Evolutionary conservation across 2,113 vertebrate genomes (phyloP).

Genomic region (Hyaena hyaena): DNA sequence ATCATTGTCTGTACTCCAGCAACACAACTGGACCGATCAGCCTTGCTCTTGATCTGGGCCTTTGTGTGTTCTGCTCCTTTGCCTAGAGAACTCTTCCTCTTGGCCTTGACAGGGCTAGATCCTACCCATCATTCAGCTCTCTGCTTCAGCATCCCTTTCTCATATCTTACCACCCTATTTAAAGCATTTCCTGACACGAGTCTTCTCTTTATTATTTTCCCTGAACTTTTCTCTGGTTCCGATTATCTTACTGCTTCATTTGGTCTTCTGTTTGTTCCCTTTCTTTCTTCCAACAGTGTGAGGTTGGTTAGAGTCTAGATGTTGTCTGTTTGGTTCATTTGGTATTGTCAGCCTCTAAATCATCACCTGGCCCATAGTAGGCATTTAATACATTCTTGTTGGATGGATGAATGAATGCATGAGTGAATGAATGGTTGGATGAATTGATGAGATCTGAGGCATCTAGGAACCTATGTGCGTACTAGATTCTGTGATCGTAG

Average conservation of each 20-base stretch:
- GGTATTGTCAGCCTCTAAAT: not conserved
- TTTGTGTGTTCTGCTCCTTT: not conserved
- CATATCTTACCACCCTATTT: not conserved
- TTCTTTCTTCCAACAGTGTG: not conserved
- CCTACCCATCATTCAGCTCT: not conserved
- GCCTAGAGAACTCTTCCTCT: not conserved
- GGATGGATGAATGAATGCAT: not conserved
- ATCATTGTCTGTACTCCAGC: not conserved
- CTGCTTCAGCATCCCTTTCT: not conserved
- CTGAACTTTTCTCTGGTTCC: not conserved
- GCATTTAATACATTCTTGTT: not conserved
- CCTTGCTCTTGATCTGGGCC: not conserved
- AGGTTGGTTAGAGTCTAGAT: not conserved
- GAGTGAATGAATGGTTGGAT: not conserved
- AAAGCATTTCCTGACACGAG: not conserved
- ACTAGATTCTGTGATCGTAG: not conserved
- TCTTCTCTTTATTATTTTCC: not conserved
- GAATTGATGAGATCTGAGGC: not conserved
- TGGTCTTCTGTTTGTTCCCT: not conserved
- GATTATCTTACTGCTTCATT: not conserved
- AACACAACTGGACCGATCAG: not conserved
- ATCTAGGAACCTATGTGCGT: not conserved
- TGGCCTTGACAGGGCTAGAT: not conserved
- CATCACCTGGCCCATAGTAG: not conserved
- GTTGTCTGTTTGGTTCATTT: not conserved